phyloP scores from a whole-genome alignment of 2,113 vertebrate species.

The Protobothrops flavoviridis region DNA sequence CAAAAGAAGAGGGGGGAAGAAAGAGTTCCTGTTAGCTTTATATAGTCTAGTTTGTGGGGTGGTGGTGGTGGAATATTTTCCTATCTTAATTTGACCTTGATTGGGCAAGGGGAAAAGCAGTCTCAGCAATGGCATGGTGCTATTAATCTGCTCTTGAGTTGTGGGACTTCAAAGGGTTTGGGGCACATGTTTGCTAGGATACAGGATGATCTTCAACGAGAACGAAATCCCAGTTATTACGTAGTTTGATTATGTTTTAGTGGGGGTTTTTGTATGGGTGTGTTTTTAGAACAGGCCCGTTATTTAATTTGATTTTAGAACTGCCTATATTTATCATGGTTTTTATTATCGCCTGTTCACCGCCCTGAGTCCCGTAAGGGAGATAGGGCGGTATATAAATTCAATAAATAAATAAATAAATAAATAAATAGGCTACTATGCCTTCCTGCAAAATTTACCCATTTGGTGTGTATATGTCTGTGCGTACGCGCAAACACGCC shows the following conservation, averaged over 20 bases:
- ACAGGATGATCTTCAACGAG: slow-evolving; percentile 47
- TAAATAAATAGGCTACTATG: neutral
- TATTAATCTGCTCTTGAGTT: slow-evolving; percentile 62
- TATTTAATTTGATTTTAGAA: no score
- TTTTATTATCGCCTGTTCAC: no score
- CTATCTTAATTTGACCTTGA: slow-evolving; percentile 68
- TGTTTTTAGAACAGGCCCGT: no score
- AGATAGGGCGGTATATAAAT: no score
- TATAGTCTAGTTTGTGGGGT: slow-evolving; percentile 46
- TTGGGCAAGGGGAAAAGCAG: slow-evolving; percentile 62
- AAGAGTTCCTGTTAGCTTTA: slow-evolving; percentile 57
- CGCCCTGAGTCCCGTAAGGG: no score
- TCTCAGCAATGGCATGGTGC: slow-evolving; percentile 51
- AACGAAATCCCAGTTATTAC: slow-evolving; percentile 1
- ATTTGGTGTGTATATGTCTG: neutral
- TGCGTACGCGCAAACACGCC: neutral
- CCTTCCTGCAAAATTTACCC: neutral
- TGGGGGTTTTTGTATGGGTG: no score
- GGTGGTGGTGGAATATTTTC: slow-evolving; percentile 43
- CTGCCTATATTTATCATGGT: no score
- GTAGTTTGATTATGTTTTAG: no score
- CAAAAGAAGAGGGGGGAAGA: slow-evolving; percentile 44
- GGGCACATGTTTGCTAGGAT: slow-evolving; percentile 46
- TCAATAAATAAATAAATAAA: no score
- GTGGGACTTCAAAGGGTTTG: slow-evolving; percentile 61